Base-by-base conservation (phyloP, 2,113 vertebrate species). In the Barbus barbus region DNA sequence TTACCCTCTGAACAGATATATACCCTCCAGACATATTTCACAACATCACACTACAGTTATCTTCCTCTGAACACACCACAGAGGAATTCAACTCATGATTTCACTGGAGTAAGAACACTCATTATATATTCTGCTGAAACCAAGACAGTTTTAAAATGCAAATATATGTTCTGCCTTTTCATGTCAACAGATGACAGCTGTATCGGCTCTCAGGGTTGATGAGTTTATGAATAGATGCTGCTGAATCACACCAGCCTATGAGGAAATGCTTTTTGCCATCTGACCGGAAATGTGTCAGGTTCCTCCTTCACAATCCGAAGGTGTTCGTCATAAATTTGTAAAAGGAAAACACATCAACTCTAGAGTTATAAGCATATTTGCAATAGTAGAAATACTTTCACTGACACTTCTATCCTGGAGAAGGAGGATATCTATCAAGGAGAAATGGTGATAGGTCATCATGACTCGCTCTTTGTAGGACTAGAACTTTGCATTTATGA, bases 21-120 rank as follows among this genome's bases (percentile, higher is more conserved):
- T n/a, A n/a, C n/a, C n/a, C 41, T 80, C 60, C 60, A 67, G 58
- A 80, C 61, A 71, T 38, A 71, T 82, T 71, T 71, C 80, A 72
- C 63, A 71, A 82, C 22, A 82, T 56, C 31, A 56, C 46, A 53
- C 65, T 36, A 53, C 22, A n/a, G 28, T 38, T 71, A 69, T 71
- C 80, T 53, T 82, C 31, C 24, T 61, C 33, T 61, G 9, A 63
- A 63, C 61, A 51, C 41, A n/a, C n/a, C n/a, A n/a, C n/a, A n/a
- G n/a, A 81, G 56, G 53, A 22, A 63, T 63, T 65, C 74, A 77
- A 4, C 46, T n/a, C 24, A 77, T 53, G 14, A 26, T 44, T 46
- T 46, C 20, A 76, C 74, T 22, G 9, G 26, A 51, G 26, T n/a
- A 63, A 26, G 24, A 46, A 3, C n/a, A 26, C 8, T 22, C 14